Percentiles rank a stretch among this genome's conserved stretches.
Evolutionary conservation across 2,888 invertebrate genomes (phyloP).

Genomic region (Calameuta idolon): DNA sequence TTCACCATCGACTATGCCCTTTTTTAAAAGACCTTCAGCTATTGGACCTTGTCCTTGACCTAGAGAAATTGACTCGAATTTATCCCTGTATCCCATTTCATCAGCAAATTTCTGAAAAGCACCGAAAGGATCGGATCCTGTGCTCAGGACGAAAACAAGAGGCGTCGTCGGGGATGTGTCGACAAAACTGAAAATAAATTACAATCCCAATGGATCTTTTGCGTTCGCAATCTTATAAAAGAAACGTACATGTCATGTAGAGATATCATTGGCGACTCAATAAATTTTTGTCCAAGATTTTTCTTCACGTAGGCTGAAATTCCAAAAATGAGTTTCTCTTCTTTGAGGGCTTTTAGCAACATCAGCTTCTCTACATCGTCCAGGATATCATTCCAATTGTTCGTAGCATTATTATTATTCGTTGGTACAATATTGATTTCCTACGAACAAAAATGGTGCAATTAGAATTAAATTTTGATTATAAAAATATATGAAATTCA

Average conservation of each 20-base stretch:
- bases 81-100: slow-evolving; percentile 77
- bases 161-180: slow-evolving; percentile 82
- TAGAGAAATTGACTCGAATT: slow-evolving; percentile 81
- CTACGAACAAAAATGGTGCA: slow-evolving; percentile 61
- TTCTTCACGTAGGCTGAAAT: slow-evolving; percentile 83
- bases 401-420: slow-evolving; percentile 54
- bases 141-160: slow-evolving; percentile 86
- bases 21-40: slow-evolving; percentile 83
- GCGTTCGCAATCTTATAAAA: slow-evolving; percentile 7
- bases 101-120: slow-evolving; percentile 84
- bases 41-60: slow-evolving; percentile 93
- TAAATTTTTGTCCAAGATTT: slow-evolving; percentile 82
- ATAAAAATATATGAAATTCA: not conserved
- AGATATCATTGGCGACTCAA: slow-evolving; percentile 84
- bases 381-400: slow-evolving; percentile 75
- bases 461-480: not conserved
- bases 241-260: slow-evolving; percentile 73
- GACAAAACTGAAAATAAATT: slow-evolving; percentile 71
- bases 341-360: slow-evolving; percentile 80
- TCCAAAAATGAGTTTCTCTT: slow-evolving; percentile 85
- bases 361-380: slow-evolving; percentile 84
- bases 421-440: slow-evolving; percentile 70
- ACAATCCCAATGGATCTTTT: not conserved
- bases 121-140: slow-evolving; percentile 90
- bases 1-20: slow-evolving; percentile 79